phyloP scores from a whole-genome alignment of 2,113 vertebrate species.

The Dolichotis patagonum region DNA sequence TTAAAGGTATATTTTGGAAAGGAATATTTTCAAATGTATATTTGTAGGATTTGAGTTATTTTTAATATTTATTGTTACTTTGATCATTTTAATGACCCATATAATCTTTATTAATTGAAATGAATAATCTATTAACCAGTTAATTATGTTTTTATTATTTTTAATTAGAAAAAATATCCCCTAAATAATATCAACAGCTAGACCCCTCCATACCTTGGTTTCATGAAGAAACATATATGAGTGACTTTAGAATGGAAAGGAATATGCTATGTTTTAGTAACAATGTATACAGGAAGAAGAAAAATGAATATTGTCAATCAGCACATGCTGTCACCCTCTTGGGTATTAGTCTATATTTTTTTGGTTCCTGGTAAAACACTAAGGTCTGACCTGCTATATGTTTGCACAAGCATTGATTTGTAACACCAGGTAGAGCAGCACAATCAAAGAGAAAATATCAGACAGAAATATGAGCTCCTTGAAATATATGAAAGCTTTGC shows the following conservation, averaged over 20 bases:
- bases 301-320: not conserved
- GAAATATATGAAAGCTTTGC: slow-evolving; percentile 20
- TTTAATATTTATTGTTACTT: not conserved
- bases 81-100: not conserved
- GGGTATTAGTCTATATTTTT: not conserved
- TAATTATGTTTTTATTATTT: not conserved
- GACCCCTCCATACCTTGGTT: not conserved
- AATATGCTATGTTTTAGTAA: not conserved
- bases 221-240: not conserved
- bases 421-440: not conserved
- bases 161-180: not conserved
- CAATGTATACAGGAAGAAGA: not conserved
- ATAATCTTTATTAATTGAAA: not conserved
- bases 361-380: not conserved
- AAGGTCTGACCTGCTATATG: not conserved
- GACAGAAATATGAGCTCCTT: slow-evolving; percentile 21
- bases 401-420: slow-evolving; percentile 31
- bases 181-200: not conserved
- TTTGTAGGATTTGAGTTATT: not conserved
- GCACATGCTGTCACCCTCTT: not conserved
- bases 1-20: not conserved
- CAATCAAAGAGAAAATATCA: slow-evolving; percentile 37
- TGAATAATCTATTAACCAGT: not conserved
- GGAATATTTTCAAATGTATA: not conserved
- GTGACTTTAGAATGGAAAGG: not conserved